phyloP scores from a whole-genome alignment of 2,888 invertebrate genomes.

The Camponotus fellah region DNA sequence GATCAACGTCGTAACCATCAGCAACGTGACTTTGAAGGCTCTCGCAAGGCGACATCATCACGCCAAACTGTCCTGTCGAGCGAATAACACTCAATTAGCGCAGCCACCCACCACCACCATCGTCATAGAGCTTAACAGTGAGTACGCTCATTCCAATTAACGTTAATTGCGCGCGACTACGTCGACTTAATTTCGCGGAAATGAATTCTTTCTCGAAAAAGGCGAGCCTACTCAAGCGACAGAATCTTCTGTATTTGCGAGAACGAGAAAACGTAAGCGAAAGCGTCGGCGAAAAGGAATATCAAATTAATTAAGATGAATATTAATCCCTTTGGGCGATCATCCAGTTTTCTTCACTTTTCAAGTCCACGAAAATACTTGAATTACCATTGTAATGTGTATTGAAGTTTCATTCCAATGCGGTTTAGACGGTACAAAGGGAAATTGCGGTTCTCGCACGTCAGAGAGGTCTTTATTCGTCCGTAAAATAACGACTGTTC shows the following conservation, averaged over 20 bases:
- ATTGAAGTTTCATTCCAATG: constrained; percentile 5
- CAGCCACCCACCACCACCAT: constrained; percentile 93
- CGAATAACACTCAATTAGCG: constrained; percentile 94
- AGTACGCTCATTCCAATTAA: constrained; percentile 86
- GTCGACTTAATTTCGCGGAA: not conserved
- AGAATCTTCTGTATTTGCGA: not conserved
- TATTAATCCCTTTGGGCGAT: not conserved
- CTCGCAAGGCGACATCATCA: constrained; percentile 95
- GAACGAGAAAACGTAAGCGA: not conserved
- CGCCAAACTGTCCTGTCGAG: constrained; percentile 94
- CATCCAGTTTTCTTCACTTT: not conserved
- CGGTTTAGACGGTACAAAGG: constrained; percentile 13
- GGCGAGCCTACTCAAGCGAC: not conserved
- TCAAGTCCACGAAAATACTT: not conserved
- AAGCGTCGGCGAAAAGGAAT: not conserved
- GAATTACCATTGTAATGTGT: not conserved
- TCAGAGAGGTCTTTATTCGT: constrained; percentile 2
- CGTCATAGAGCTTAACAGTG: constrained; percentile 94
- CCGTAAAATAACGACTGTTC: constrained; percentile 35
- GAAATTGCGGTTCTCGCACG: constrained; percentile 1
- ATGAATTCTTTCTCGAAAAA: constrained; percentile 6
- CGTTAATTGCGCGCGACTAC: constrained; percentile 35
- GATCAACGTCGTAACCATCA: constrained; percentile 91
- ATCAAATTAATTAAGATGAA: not conserved
- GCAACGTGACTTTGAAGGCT: constrained; percentile 93